Evolutionary conservation across 2,113 vertebrate genomes (phyloP).

Genomic region (Pollimyrus isidori): DNA sequence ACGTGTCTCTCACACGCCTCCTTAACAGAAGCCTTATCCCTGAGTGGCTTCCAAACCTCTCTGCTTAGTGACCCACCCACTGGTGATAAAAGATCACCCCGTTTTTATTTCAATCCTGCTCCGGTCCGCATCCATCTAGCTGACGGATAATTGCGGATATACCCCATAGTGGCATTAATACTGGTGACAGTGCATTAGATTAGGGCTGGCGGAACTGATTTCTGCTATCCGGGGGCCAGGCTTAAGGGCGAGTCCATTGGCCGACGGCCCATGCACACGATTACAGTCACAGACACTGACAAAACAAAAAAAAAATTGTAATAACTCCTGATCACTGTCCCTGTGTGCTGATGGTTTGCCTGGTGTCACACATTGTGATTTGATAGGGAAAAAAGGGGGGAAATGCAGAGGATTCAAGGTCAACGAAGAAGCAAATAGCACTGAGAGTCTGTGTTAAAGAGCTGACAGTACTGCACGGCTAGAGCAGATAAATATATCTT

Average conservation of each 20-base stretch:
- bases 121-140: conserved; percentile 42
- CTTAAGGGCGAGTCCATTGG: neutral
- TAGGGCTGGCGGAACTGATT: conserved; percentile 41
- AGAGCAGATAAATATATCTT: neutral
- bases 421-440: neutral
- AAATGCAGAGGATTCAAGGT: neutral
- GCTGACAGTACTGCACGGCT: neutral
- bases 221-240: neutral
- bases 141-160: conserved; percentile 53
- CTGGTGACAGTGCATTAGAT: conserved; percentile 47
- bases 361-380: neutral
- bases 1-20: neutral
- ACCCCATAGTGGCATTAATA: conserved; percentile 53
- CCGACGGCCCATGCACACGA: neutral
- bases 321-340: neutral
- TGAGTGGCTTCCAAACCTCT: neutral
- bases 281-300: neutral
- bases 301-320: neutral
- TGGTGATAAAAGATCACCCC: conserved; percentile 45
- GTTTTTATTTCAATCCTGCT: conserved; percentile 47
- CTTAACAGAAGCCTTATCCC: neutral
- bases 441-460: neutral
- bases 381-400: too few species aligned
- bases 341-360: neutral
- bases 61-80: neutral